Evolutionary conservation across 2,888 invertebrate species (phyloP).

Genomic region (Bursaphelenchus okinawaensis): DNA sequence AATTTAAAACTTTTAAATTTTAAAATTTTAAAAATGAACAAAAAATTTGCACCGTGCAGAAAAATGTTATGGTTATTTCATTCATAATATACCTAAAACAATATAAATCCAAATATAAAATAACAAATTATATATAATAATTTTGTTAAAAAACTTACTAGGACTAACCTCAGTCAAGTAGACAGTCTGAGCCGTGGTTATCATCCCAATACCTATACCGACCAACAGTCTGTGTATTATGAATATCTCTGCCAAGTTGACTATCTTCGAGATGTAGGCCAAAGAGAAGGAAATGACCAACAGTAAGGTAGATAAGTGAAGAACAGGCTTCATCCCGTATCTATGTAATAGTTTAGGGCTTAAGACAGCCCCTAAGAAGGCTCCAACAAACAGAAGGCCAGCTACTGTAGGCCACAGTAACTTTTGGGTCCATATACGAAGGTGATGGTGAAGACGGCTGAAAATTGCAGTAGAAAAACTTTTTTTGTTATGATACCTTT

Average conservation of each 20-base stretch:
- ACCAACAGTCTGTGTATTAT: conserved; percentile 32
- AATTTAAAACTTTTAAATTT: too few species aligned
- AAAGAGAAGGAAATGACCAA: conserved; percentile 13
- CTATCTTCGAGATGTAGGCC: conserved; percentile 15
- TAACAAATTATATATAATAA: not conserved
- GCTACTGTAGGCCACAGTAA: conserved; percentile 43
- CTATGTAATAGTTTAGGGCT: conserved; percentile 21
- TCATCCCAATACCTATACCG: conserved; percentile 46
- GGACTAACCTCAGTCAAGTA: conserved; percentile 47
- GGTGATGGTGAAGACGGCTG: not conserved
- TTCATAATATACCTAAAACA: too few species aligned
- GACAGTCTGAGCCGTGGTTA: conserved; percentile 41
- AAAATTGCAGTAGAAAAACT: conserved; percentile 1
- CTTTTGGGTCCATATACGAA: conserved; percentile 10
- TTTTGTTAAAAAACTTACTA: conserved; percentile 22
- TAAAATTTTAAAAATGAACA: too few species aligned
- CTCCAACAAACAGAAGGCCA: conserved; percentile 45
- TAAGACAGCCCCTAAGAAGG: conserved; percentile 35
- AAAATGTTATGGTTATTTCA: not conserved
- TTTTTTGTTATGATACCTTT: not conserved
- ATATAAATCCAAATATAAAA: not conserved
- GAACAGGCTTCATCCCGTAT: conserved; percentile 18
- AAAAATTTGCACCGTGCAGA: not conserved
- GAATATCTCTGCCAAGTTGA: conserved; percentile 33
- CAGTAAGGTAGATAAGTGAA: conserved; percentile 32